A percentile compares a stretch with the other conserved stretches of the same genome.
These are phyloP conservation scores for Florisuga fusca DNA, from an alignment of 2,797 vertebrate genomes.

Conservation along the genomic window DNA sequence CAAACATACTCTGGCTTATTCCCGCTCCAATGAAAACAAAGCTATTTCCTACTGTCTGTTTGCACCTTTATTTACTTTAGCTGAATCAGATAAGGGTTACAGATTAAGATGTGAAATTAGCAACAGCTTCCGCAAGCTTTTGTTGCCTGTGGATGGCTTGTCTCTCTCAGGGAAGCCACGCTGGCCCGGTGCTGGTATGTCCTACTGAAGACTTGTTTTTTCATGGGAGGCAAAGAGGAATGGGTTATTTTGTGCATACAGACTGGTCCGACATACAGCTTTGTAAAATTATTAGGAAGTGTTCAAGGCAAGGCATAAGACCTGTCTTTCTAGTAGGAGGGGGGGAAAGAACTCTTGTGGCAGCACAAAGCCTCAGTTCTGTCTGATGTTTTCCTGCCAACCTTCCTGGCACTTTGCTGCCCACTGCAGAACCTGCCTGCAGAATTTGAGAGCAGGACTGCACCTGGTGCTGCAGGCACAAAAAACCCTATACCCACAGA, in stretches of 20 bases:
- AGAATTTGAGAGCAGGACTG: background rate
- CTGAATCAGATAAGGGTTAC: background rate
- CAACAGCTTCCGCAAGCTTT: background rate
- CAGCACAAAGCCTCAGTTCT: background rate
- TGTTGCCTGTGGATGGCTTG: background rate
- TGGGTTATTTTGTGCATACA: background rate
- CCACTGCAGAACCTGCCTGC: background rate
- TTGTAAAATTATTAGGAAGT: background rate
- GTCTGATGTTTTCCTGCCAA: background rate
- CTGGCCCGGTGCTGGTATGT: accelerated
- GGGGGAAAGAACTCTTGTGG: background rate
- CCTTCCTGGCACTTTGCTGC: background rate
- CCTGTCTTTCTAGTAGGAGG: background rate
- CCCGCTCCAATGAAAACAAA: background rate
- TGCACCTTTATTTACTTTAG: background rate
- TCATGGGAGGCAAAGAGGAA: background rate
- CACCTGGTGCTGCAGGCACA: accelerated
- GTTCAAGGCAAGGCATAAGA: background rate
- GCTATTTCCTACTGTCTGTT: background rate
- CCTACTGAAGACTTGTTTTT: background rate
- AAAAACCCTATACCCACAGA: background rate
- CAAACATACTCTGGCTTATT: conserved; percentile 4
- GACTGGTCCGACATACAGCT: background rate
- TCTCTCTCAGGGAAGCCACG: background rate
- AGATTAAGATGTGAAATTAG: background rate